A percentile compares a stretch with the other conserved stretches of the same genome.
Evolutionary conservation across 2,888 invertebrate species (phyloP).

Genomic region (Mesoligia furuncula): DNA sequence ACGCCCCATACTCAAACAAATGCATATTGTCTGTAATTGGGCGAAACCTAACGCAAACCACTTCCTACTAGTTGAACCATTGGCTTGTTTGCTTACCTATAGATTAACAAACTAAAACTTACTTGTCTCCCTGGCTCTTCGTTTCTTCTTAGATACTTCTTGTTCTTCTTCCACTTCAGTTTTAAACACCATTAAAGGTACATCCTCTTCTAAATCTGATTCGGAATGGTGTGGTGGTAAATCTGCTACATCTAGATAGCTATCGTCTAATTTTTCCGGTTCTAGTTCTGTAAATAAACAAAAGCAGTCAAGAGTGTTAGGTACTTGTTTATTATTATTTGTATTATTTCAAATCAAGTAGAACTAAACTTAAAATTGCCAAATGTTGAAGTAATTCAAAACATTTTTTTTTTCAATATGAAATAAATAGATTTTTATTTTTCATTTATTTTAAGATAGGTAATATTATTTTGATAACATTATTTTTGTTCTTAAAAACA

Average conservation of each 20-base stretch:
- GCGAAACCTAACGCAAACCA: no score
- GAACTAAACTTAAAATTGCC: no score
- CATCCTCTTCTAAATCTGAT: background rate
- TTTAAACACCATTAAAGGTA: background rate
- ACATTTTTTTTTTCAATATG: no score
- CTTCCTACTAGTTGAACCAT: background rate
- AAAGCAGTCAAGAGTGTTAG: background rate
- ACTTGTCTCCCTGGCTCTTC: no score
- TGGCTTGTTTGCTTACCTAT: background rate
- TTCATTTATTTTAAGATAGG: background rate
- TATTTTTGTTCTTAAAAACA: background rate
- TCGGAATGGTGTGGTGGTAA: background rate
- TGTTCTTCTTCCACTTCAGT: background rate
- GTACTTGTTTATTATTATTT: no score
- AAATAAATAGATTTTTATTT: background rate
- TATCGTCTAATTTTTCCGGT: background rate
- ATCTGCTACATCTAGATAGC: background rate
- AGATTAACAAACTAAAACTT: background rate
- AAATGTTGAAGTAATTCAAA: no score
- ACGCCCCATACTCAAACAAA: no score
- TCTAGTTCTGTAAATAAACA: background rate
- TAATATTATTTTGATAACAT: background rate
- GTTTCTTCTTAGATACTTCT: background rate
- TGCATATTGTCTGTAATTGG: no score
- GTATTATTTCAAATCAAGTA: no score